phyloP scores from a whole-genome alignment of 1,140 invertebrate genomes.

The Diprion similis region DNA sequence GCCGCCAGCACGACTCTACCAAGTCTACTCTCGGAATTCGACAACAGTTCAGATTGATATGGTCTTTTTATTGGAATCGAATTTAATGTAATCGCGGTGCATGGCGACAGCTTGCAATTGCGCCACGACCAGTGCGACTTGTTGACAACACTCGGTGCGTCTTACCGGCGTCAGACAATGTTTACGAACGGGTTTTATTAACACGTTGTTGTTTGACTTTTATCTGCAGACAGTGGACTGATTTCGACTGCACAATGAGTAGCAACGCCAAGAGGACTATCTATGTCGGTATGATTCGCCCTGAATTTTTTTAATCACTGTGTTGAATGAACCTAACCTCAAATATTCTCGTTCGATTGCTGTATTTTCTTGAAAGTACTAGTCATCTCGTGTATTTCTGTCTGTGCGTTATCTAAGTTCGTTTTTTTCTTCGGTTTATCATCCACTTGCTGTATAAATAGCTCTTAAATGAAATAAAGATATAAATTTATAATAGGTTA shows the following conservation, averaged over 20 bases:
- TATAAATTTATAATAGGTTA: slow-evolving; percentile 1
- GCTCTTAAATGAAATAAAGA: background rate
- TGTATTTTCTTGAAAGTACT: background rate
- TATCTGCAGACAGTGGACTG: background rate
- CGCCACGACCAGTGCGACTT: too few relatives aligned
- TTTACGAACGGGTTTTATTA: slow-evolving; percentile 14
- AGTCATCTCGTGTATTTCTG: background rate
- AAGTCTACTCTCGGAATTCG: too few relatives aligned
- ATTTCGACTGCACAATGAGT: slow-evolving; percentile 43
- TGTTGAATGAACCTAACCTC: too few relatives aligned
- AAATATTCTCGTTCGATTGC: background rate
- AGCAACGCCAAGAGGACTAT: slow-evolving; percentile 77
- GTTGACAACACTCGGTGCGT: background rate
- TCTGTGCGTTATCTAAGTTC: too few relatives aligned
- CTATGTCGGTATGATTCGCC: slow-evolving; percentile 67
- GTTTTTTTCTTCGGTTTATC: too few relatives aligned
- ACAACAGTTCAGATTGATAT: too few relatives aligned
- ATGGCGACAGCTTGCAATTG: too few relatives aligned
- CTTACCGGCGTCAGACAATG: background rate
- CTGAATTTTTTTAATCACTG: background rate
- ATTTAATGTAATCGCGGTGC: too few relatives aligned
- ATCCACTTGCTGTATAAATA: background rate
- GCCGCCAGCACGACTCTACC: too few relatives aligned
- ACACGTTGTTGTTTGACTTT: slow-evolving; percentile 1
- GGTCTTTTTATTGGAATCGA: too few relatives aligned